phyloP scores from a whole-genome alignment of 64 coral and sea anemone genomes.

The Stichodactyla mertensii region DNA sequence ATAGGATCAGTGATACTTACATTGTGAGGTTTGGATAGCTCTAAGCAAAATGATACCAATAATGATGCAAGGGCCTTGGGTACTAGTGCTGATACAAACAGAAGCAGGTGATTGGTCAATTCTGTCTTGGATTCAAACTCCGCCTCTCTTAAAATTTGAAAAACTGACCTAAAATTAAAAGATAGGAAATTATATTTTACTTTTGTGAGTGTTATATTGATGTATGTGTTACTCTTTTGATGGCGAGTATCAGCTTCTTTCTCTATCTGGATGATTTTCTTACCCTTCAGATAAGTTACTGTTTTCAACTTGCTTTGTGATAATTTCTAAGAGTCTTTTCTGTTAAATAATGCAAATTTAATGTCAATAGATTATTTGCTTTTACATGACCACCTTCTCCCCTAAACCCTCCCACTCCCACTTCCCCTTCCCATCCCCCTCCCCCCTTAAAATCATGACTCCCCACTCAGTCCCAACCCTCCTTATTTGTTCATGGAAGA shows the following conservation, averaged over 20 bases:
- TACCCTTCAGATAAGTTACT: background rate
- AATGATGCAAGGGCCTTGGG: slow-evolving; percentile 91
- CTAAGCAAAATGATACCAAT: slow-evolving; percentile 86
- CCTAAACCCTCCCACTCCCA: no score
- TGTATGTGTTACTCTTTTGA: background rate
- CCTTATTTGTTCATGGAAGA: no score
- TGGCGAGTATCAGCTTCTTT: background rate
- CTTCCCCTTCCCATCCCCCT: no score
- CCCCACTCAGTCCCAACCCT: no score
- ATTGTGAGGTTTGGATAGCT: slow-evolving; percentile 81
- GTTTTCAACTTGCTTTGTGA: slow-evolving; percentile 3
- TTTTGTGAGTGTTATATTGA: no score
- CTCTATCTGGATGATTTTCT: background rate
- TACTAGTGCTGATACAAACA: slow-evolving; percentile 92
- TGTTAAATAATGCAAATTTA: background rate
- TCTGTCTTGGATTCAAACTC: slow-evolving; percentile 69
- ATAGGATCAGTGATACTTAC: slow-evolving; percentile 29
- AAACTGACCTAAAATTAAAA: slow-evolving; percentile 43
- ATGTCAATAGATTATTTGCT: no score
- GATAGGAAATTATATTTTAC: background rate
- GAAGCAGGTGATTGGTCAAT: slow-evolving; percentile 73
- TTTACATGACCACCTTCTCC: no score
- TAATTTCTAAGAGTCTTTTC: slow-evolving; percentile 13
- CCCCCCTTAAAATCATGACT: background rate
- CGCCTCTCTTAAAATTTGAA: slow-evolving; percentile 56